Evolutionary conservation across 2,888 invertebrate genomes (phyloP), one percentile per base, ranked within the genome.

Genomic region (Leptura quadrifasciata): DNA sequence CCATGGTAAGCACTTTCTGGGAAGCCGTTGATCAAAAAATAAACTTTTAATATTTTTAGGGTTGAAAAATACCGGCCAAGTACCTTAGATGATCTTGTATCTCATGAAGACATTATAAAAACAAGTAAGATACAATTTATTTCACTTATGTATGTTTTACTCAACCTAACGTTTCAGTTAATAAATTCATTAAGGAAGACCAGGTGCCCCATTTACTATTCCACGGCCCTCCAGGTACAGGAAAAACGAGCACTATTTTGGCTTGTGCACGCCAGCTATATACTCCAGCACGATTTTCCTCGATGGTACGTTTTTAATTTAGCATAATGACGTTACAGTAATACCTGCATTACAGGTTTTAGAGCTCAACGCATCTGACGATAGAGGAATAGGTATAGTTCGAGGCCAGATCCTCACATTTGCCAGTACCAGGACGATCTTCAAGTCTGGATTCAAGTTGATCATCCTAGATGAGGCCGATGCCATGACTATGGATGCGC

Each of bases 401-500:
- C 91, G 98, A 82, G 97, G 97, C 0, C 96, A 97, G 88, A 96
- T 99, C 83, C 91, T 98, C 54, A 98, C 95, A 88, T 99, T 99
- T 92, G 98, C 99, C 1, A 98, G 98, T 81, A 99, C 98, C 2
- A 93, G 96, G 86, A 97, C 98, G 5, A 96, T 98, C 85, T 98
- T 98, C 87, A 97, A 95, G 89, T 94, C 95, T 64, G 96, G 97
- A 0, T 98, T 97, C 82, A 99, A 99, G 88, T 90, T 99, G 54
- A 96, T 99, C 57, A 98, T 99, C 81, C 91, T 99, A 21, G 99
- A 99, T 91, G 99, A 99, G 91, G 99, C 99, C 0, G 99, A 99
- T 92, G 98, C 98, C 0, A 99, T 99, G 99, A 99, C 99, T 0
- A 96, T 96, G 89, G 99, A 99, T 93, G 99, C 99, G 0, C 99